Conservation (phyloP, 2,888 invertebrate genomes). For the Lacanobia oleracea region DNA sequence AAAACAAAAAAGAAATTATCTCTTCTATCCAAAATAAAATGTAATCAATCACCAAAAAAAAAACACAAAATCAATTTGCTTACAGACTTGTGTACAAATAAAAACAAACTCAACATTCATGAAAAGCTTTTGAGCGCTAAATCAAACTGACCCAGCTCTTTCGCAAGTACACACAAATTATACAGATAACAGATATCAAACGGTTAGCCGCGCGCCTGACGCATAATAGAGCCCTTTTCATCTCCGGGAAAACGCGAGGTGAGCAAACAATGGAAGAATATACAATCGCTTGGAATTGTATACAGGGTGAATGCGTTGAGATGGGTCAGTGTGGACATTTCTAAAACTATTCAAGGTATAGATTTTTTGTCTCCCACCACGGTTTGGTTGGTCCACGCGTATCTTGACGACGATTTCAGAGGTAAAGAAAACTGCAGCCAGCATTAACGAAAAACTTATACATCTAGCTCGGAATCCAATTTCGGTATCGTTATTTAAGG, state of each 20-base stretch:
- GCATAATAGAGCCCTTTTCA: constrained; percentile 45
- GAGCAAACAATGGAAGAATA: constrained; percentile 44
- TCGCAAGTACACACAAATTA: constrained; percentile 25
- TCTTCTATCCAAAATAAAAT: neutral
- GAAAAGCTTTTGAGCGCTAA: neutral
- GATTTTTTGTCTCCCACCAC: neutral
- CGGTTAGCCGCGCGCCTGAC: constrained; percentile 26
- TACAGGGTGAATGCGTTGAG: constrained; percentile 9
- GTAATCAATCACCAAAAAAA: neutral
- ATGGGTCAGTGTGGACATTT: neutral
- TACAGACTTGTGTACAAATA: constrained; percentile 14
- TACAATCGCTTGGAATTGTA: constrained; percentile 23
- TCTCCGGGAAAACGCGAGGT: constrained; percentile 25
- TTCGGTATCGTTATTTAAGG: too few species aligned
- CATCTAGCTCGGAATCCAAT: too few species aligned
- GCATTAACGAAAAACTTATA: too few species aligned
- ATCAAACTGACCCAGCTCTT: constrained; percentile 23
- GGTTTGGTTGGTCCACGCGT: too few species aligned
- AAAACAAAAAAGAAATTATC: neutral
- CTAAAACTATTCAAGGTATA: neutral
- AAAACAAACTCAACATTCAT: constrained; percentile 16
- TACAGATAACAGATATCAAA: constrained; percentile 20
- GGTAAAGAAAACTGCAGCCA: too few species aligned
- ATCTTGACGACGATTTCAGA: too few species aligned
- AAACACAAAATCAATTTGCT: neutral